A percentile compares a stretch with the other conserved stretches of the same genome.
These are phyloP conservation scores for Lycocerus yunnanus DNA, from an alignment of 2,888 invertebrate species.

Conservation along the genomic window DNA sequence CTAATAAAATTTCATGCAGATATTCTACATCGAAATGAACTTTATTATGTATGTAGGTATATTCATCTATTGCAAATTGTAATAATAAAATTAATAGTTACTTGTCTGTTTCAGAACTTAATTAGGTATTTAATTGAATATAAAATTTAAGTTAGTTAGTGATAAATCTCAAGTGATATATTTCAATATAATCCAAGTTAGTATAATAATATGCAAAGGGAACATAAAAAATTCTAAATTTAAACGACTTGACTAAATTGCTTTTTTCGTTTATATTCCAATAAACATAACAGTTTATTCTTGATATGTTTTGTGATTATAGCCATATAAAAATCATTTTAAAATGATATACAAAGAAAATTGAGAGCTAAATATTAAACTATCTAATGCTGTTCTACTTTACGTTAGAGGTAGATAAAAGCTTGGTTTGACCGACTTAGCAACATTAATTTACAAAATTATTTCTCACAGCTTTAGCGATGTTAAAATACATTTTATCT, in stretches of 20 bases:
- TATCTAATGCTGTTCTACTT: background rate
- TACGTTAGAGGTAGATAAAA: background rate
- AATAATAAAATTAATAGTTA: background rate
- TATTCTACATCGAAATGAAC: background rate
- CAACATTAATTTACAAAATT: background rate
- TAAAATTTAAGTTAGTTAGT: background rate
- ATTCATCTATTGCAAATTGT: background rate
- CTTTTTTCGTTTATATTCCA: background rate
- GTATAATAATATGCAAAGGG: background rate
- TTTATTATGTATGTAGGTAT: background rate
- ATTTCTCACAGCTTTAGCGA: background rate
- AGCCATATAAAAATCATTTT: background rate
- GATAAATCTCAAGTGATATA: background rate
- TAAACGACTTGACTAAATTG: background rate
- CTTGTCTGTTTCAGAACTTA: background rate
- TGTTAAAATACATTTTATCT: background rate
- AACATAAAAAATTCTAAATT: background rate
- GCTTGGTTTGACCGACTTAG: background rate
- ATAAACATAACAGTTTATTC: background rate
- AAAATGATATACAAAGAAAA: background rate
- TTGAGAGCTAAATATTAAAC: background rate
- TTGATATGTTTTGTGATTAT: background rate
- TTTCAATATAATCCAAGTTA: background rate
- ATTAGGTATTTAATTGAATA: background rate
- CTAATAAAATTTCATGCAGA: background rate